phyloP scores from a whole-genome alignment of 2,797 vertebrate genomes.

The Sebastes ruberrimus region DNA sequence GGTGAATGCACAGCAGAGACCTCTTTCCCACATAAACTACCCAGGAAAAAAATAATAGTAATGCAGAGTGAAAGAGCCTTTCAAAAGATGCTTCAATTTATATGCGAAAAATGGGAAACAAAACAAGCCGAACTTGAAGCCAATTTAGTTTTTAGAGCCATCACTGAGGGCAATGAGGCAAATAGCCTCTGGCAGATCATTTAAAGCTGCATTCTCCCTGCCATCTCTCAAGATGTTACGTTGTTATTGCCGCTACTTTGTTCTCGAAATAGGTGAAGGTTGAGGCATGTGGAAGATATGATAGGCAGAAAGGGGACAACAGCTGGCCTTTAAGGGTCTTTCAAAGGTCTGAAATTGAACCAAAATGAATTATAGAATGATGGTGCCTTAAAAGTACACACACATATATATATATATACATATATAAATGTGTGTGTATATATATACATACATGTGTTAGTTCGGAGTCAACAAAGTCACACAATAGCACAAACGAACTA shows the following conservation, averaged over 20 bases:
- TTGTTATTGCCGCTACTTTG: conserved; percentile 47
- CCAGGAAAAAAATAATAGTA: conserved; percentile 4
- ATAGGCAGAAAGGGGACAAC: neutral
- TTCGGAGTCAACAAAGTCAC: no score
- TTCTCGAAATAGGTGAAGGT: conserved; percentile 26
- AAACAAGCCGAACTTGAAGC: conserved; percentile 58
- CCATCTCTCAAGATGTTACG: conserved; percentile 43
- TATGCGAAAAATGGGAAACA: conserved; percentile 42
- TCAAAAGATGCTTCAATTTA: conserved; percentile 59
- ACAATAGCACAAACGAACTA: no score
- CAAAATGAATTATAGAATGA: neutral
- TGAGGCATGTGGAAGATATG: conserved; percentile 17
- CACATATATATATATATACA: neutral
- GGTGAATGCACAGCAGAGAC: conserved; percentile 20
- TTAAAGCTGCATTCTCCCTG: conserved; percentile 54
- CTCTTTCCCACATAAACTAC: conserved; percentile 47
- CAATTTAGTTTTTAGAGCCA: conserved; percentile 65
- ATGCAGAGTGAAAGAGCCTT: conserved; percentile 16
- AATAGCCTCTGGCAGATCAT: conserved; percentile 67
- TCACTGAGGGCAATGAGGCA: conserved; percentile 64
- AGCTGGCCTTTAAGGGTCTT: neutral
- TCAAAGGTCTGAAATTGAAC: neutral
- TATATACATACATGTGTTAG: neutral
- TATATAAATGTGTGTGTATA: neutral
- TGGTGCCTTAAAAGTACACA: neutral